Conservation (phyloP, 2,797 vertebrate genomes). For the Onychomys leucogaster region DNA sequence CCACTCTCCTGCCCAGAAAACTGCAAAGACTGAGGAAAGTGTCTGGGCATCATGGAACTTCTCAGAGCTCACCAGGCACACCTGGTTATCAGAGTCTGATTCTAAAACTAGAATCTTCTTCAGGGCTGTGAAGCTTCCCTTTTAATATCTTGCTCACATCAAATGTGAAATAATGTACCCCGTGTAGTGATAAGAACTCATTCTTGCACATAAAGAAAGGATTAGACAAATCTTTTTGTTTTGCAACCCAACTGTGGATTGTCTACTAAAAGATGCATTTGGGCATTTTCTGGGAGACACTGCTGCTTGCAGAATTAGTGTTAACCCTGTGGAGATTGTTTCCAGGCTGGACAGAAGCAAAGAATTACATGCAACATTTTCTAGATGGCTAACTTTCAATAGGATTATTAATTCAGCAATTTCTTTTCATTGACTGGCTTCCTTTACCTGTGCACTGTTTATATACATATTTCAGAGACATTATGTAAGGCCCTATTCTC, state of each 20-base stretch:
- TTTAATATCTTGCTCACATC: conserved; percentile 30
- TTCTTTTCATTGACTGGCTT: conserved; percentile 47
- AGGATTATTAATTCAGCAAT: background rate
- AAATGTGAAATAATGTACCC: background rate
- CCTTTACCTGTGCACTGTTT: background rate
- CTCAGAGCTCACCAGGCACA: background rate
- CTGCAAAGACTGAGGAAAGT: background rate
- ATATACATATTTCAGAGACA: conserved; percentile 51
- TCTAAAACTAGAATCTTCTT: conserved; percentile 49
- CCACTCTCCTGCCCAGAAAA: background rate
- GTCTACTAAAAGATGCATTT: background rate
- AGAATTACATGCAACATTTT: background rate
- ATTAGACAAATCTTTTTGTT: conserved; percentile 27
- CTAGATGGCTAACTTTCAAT: conserved; percentile 41
- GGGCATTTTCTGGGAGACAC: background rate
- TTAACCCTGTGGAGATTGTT: conserved; percentile 26
- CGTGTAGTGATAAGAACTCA: conserved; percentile 12
- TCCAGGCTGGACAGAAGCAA: conserved; percentile 33
- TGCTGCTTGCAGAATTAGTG: background rate
- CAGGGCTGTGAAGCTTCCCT: background rate
- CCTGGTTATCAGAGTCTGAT: background rate
- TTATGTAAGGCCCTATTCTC: background rate
- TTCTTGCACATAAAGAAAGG: conserved; percentile 39
- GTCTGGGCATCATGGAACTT: background rate
- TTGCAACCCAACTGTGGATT: background rate